Evolutionary conservation across 2,113 vertebrate genomes (phyloP), one percentile per base, ranked within the genome.

Genomic region (Solea senegalensis): DNA sequence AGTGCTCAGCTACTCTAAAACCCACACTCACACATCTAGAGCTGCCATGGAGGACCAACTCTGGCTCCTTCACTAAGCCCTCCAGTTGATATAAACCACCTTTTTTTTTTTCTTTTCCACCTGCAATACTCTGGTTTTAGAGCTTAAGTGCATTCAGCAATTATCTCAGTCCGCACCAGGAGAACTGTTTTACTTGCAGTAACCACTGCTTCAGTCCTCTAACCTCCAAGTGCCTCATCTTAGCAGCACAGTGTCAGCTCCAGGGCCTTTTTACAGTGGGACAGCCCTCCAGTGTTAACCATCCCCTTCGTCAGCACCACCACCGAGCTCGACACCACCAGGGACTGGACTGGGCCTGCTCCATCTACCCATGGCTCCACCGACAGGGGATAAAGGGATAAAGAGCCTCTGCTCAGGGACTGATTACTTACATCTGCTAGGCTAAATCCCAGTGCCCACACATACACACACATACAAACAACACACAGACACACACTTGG

Each of bases 311-410:
- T 76, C 83, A 81, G 76, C 89, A 87, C 74, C 88, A 83, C 81
- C 85, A 84, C 83, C 87, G 76, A 75, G 65, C 57, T 61, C 73
- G 61, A 64, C 66, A 81, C 76, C 89, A 87, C 82, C 83, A 88
- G 70, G 79, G 80, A 51, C 81, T 66, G 64, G 70, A 84, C 83
- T 55, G 72, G 91, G 65, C 64, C 83, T 69, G 74, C 86, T 86
- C 86, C 75, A 87, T 92, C 87, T 84, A 90, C 91, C 91, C 89
- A 90, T 90, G 92, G 93, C 92, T 94, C 84, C 84, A 93, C 89
- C 91, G 91, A 94, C 93, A 93, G 92, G 92, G 92, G 94, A 96
- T 96, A 95, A 96, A 96, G 89, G 94, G 95, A 96, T 96, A 95
- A 96, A 96, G 92, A 92, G 92, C 81, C 93, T 91, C 91, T 92